phyloP scores from a whole-genome alignment of 92 coral and sea anemone genomes.

The Anthopleura xanthogrammica region DNA sequence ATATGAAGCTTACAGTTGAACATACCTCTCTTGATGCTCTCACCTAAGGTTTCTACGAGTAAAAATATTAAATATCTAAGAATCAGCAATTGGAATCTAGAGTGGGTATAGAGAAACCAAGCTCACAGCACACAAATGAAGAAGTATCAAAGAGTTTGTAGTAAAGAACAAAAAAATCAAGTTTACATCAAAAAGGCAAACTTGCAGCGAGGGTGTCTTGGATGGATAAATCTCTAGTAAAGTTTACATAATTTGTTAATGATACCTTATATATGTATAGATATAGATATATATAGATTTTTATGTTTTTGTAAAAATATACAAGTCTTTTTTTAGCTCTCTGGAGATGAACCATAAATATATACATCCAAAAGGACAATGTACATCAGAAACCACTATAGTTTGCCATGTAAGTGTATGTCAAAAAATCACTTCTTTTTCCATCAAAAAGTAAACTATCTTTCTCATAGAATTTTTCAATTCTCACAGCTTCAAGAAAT shows the following conservation, averaged over 20 bases:
- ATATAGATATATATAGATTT: slow-evolving; percentile 14
- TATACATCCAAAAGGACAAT: slow-evolving; percentile 41
- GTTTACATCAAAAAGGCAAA: slow-evolving; percentile 21
- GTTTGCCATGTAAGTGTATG: neutral
- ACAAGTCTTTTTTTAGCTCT: slow-evolving; percentile 37
- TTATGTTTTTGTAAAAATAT: slow-evolving; percentile 46
- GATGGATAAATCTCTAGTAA: slow-evolving; percentile 16
- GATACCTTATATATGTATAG: slow-evolving; percentile 15
- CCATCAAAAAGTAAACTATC: neutral
- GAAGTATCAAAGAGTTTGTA: slow-evolving; percentile 15
- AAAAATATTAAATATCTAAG: no score
- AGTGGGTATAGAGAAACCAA: neutral
- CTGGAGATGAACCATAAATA: slow-evolving; percentile 40
- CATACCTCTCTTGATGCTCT: neutral
- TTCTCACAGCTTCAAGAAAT: neutral
- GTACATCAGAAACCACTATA: slow-evolving; percentile 22
- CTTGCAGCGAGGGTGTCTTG: slow-evolving; percentile 10
- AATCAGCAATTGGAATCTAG: no score
- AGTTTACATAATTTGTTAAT: slow-evolving; percentile 14
- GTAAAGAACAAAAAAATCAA: slow-evolving; percentile 5
- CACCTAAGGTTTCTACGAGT: neutral
- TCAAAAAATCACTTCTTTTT: slow-evolving; percentile 10
- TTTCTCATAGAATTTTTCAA: neutral
- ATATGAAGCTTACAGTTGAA: slow-evolving; percentile 13
- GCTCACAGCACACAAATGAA: slow-evolving; percentile 14